phyloP scores from a whole-genome alignment of 2,113 vertebrate genomes.

The Cinclus cinclus region DNA sequence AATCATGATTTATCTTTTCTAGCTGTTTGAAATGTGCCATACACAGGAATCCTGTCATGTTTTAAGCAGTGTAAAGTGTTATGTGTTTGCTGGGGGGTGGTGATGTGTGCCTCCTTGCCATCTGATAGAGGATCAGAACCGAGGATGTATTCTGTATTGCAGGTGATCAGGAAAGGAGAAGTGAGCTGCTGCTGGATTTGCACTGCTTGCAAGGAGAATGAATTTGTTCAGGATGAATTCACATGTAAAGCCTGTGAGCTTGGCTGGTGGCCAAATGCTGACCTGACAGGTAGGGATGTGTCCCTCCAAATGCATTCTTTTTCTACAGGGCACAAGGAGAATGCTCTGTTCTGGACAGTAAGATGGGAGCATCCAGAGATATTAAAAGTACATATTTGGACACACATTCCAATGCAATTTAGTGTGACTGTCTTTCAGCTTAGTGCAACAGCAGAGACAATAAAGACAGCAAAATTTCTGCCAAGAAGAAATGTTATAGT shows the following conservation, averaged over 20 bases:
- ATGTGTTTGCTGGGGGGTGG: not conserved
- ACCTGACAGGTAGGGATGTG: conserved; percentile 83
- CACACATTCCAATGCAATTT: not conserved
- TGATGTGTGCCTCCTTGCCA: not conserved
- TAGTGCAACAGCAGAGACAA: not conserved
- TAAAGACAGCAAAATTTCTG: not conserved
- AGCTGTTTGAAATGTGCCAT: not conserved
- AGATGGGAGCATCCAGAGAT: not conserved
- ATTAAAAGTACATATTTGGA: not conserved
- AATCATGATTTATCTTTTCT: not conserved
- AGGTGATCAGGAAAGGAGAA: conserved; percentile 98
- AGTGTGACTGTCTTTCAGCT: not conserved
- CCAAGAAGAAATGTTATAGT: not conserved
- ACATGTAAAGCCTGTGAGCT: conserved; percentile 96
- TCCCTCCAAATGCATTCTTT: not conserved
- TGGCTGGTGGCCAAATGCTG: conserved; percentile 93
- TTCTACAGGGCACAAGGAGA: not conserved
- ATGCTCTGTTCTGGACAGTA: not conserved
- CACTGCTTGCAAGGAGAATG: conserved; percentile 97
- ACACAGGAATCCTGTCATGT: not conserved
- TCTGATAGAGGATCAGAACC: not conserved
- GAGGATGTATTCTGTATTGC: not conserved
- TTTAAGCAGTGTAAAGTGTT: not conserved
- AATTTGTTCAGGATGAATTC: conserved; percentile 95
- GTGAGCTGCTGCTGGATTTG: conserved; percentile 99